phyloP scores from a whole-genome alignment of 2,113 vertebrate genomes.

The Cheirogaleus medius region DNA sequence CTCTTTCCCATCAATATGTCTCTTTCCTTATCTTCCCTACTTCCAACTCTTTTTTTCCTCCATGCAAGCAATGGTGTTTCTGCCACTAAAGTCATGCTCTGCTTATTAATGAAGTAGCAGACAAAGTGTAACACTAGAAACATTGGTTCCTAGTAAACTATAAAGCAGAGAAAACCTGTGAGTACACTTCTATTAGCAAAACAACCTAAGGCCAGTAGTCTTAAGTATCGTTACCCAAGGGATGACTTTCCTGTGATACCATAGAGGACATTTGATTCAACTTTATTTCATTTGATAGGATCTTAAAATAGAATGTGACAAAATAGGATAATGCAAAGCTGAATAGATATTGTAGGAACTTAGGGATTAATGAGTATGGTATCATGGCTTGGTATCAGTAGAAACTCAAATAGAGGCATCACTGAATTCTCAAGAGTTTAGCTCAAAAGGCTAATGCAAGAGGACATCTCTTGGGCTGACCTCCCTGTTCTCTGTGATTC shows the following conservation, averaged over 20 bases:
- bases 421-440: background rate
- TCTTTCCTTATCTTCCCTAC: background rate
- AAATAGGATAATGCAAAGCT: background rate
- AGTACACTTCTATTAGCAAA: background rate
- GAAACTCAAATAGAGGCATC: background rate
- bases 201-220: background rate
- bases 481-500: background rate
- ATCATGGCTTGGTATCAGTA: background rate
- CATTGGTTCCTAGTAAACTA: constrained; percentile 1
- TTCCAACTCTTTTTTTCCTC: background rate
- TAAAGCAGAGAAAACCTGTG: background rate
- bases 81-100: background rate
- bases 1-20: background rate
- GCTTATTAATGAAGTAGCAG: background rate
- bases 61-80: background rate
- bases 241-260: background rate
- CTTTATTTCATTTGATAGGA: background rate
- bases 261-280: constrained; percentile 7
- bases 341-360: background rate
- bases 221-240: background rate
- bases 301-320: constrained; percentile 60
- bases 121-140: background rate
- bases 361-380: background rate
- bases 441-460: background rate
- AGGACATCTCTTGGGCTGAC: background rate